Conservation (phyloP, 1,140 invertebrate species). For the Hesperophylax magnus region DNA sequence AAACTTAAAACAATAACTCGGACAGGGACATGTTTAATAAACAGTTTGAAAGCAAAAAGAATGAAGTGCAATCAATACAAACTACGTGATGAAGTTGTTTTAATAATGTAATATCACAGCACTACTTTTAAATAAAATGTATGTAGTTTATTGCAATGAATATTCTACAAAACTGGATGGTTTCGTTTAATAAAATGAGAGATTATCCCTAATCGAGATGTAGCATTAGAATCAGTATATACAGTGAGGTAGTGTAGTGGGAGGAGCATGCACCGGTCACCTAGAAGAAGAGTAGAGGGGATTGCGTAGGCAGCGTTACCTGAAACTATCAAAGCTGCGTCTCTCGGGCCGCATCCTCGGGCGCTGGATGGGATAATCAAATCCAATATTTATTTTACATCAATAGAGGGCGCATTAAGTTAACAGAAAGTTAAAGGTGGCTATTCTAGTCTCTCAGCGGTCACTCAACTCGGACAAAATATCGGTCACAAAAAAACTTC, state of each 20-base stretch:
- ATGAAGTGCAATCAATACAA: too few species aligned
- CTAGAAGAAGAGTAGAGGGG: conserved; percentile 8
- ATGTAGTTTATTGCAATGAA: too few species aligned
- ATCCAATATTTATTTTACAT: conserved; percentile 70
- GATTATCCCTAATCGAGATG: conserved; percentile 29
- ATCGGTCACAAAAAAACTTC: conserved; percentile 39
- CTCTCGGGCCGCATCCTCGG: conserved; percentile 71
- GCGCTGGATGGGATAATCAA: conserved; percentile 72
- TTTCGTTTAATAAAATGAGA: conserved; percentile 9
- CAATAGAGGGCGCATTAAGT: conserved; percentile 58
- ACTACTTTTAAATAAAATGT: too few species aligned
- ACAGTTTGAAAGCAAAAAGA: too few species aligned
- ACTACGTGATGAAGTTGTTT: too few species aligned
- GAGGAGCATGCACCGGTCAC: conserved; percentile 53
- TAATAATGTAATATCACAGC: too few species aligned
- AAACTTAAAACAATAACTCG: too few species aligned
- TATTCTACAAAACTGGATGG: too few species aligned
- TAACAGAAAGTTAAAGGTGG: conserved; percentile 45
- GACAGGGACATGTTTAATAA: too few species aligned
- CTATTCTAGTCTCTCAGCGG: conserved; percentile 33
- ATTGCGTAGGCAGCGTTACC: conserved; percentile 61
- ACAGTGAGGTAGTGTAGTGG: background rate
- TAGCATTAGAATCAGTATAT: conserved; percentile 35
- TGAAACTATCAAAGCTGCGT: conserved; percentile 72
- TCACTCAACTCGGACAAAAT: conserved; percentile 42